Conservation (phyloP, 2,888 invertebrate species). For the Punctoribates punctum region DNA sequence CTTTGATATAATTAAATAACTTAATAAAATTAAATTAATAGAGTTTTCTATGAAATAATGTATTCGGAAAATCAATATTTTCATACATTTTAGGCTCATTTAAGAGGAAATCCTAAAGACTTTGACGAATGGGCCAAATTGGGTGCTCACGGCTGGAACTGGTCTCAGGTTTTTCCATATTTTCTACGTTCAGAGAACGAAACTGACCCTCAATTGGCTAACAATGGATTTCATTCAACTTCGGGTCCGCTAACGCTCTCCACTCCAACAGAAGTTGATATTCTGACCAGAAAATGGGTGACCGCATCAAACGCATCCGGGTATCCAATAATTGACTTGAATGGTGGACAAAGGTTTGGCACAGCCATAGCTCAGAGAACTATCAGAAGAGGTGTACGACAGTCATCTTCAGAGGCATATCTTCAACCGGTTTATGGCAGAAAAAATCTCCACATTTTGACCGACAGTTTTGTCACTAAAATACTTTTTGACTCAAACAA, state of each 20-base stretch:
- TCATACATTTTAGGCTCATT: not conserved
- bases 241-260: slow-evolving; percentile 10
- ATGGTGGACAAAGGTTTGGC: not conserved
- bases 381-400: not conserved
- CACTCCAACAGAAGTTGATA: not conserved
- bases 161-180: slow-evolving; percentile 30
- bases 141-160: slow-evolving; percentile 24
- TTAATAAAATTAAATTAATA: too few relatives aligned
- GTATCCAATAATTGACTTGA: slow-evolving; percentile 20
- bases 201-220: not conserved
- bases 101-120: not conserved
- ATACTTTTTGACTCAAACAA: slow-evolving; percentile 60
- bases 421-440: not conserved
- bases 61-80: too few relatives aligned
- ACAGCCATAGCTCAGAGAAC: slow-evolving; percentile 12
- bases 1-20: too few relatives aligned
- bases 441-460: slow-evolving; percentile 34
- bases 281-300: not conserved
- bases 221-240: not conserved
- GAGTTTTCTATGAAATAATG: too few relatives aligned
- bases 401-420: slow-evolving; percentile 19
- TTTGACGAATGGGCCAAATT: slow-evolving; percentile 37
- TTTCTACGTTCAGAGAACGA: slow-evolving; percentile 34
- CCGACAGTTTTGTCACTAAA: slow-evolving; percentile 20
- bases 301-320: not conserved